Base-by-base conservation (phyloP, 2,888 invertebrate genomes). In the Calameuta filiformis region DNA sequence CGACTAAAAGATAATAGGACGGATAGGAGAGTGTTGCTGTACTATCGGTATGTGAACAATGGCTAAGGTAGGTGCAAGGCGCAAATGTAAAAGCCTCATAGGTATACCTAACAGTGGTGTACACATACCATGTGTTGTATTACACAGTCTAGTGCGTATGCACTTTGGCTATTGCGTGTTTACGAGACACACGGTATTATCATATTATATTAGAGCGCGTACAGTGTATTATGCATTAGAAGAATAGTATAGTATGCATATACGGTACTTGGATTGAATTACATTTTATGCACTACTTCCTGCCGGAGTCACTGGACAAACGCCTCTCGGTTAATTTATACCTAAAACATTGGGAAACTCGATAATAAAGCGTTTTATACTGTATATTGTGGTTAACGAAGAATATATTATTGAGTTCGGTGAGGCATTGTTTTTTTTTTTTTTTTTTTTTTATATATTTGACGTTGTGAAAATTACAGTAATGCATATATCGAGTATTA, bases 271-370 rank as follows among this genome's bases (percentile, higher is more conserved):
- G 75, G 76, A 74, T 79, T 73, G 76, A 79, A 75, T 79, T 79
- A 76, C 79, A 69, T 79, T 79, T 79, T 76, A 79, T 35, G 79
- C 75, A 74, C 79, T 76, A 73, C 79, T 76, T 79, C 76, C 79
- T 76, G 35, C n/a, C 69, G 37, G 35, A 23, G 68, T 71, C 34
- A 12, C 15, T 12, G 71, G 4, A 31, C 12, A 33, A 34, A 31
- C 33, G 4, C 6, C 23, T 31, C 71, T 31, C 1, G 12, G 33
- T 34, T 71, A 31, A 71, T 11, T 71, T 71, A 71, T 34, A 71
- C 23, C 31, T 11, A 71, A 71, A 71, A 71, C 71, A 71, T 33
- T 31, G 12, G 31, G 34, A 71, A 71, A 71, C 34, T 23, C 71
- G 31, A 71, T 2, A 2, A 23, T 23, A 56, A 56, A 23, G 23